Conservation (phyloP, 2,888 invertebrate genomes). For the Argyra leucocephala region DNA sequence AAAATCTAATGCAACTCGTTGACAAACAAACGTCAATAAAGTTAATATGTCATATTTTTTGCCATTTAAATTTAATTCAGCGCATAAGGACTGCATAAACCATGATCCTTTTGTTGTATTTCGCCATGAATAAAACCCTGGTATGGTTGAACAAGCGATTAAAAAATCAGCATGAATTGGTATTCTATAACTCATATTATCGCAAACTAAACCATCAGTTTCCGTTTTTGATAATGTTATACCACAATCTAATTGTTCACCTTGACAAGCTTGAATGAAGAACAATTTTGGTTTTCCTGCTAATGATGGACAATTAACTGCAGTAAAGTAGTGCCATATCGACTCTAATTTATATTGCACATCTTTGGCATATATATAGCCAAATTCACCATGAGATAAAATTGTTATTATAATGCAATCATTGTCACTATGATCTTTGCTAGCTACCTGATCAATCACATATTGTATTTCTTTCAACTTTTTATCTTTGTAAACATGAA, state of each 20-base stretch:
- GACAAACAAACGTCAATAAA: constrained; percentile 74
- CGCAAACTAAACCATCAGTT: constrained; percentile 56
- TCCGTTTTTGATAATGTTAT: constrained; percentile 54
- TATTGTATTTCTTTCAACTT: constrained; percentile 56
- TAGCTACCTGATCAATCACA: constrained; percentile 59
- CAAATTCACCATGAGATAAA: constrained; percentile 82
- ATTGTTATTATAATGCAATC: constrained; percentile 80
- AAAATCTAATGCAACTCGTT: constrained; percentile 78
- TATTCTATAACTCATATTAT: constrained; percentile 65
- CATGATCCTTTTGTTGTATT: constrained; percentile 90
- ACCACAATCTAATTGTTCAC: constrained; percentile 73
- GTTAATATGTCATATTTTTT: constrained; percentile 70
- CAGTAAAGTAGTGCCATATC: constrained; percentile 69
- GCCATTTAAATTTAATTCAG: constrained; percentile 64
- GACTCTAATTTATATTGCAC: constrained; percentile 71
- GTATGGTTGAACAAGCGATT: constrained; percentile 86
- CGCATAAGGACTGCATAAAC: constrained; percentile 88
- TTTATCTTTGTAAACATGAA: constrained; percentile 61
- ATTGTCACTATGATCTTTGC: constrained; percentile 65
- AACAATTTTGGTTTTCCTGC: constrained; percentile 73
- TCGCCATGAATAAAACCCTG: constrained; percentile 90
- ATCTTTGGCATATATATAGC: constrained; percentile 77
- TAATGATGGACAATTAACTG: constrained; percentile 69
- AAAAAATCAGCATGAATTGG: constrained; percentile 89
- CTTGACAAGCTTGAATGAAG: constrained; percentile 84